phyloP scores from a whole-genome alignment of 2,888 invertebrate species.

The Lycia hirtaria region DNA sequence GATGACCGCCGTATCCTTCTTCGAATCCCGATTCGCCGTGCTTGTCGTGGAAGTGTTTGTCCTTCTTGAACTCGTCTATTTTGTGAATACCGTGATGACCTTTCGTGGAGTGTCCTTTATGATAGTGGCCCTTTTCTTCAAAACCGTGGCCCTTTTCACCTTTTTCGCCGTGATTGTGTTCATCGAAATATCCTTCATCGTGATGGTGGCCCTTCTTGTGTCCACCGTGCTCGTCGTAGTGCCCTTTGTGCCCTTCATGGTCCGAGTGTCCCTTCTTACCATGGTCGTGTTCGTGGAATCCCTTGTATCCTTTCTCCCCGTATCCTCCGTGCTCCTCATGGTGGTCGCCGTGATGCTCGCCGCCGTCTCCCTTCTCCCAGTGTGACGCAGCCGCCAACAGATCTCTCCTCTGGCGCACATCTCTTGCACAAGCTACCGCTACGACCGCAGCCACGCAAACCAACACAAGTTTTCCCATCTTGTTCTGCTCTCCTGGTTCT shows the following conservation, averaged over 20 bases:
- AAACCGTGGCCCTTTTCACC: conserved; percentile 86
- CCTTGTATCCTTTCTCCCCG: conserved; percentile 89
- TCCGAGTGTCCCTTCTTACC: conserved; percentile 90
- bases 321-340: conserved; percentile 87
- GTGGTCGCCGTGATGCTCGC: conserved; percentile 87
- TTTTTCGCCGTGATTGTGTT: conserved; percentile 87
- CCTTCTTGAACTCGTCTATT: conserved; percentile 93
- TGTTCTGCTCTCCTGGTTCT: conserved; percentile 61
- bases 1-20: conserved; percentile 91
- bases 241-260: conserved; percentile 86
- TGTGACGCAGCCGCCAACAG: conserved; percentile 80
- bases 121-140: conserved; percentile 88
- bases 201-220: conserved; percentile 88
- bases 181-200: conserved; percentile 87
- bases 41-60: conserved; percentile 94
- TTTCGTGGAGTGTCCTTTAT: conserved; percentile 93
- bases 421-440: conserved; percentile 74
- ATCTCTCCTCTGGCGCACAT: conserved; percentile 78
- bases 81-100: conserved; percentile 94
- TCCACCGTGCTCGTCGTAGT: conserved; percentile 86
- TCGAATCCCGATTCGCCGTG: conserved; percentile 93
- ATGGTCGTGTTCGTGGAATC: conserved; percentile 87
- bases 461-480: conserved; percentile 66
- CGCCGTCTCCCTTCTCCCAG: conserved; percentile 86
- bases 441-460: conserved; percentile 74